Evolutionary conservation across 2,888 invertebrate genomes (phyloP), one percentile per base, ranked within the genome.

Genomic region (Drosophila robusta): DNA sequence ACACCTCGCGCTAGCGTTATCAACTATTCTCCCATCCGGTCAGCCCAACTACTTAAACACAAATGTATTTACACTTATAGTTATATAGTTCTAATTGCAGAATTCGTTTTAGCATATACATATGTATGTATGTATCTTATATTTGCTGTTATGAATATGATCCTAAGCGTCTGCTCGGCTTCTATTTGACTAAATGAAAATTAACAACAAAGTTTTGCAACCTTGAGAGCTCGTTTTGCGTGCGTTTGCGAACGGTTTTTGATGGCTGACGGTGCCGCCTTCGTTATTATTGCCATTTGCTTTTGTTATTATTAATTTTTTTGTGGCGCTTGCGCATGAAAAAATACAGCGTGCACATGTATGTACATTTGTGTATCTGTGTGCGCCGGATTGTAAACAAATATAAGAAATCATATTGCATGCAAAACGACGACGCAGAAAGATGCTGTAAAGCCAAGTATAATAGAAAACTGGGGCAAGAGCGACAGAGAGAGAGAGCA

Each of bases 311-410:
- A 51, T 66, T 66, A 70, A 58, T 70, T 42, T 34, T 66, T 71
- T 71, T 71, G 67, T 60, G 67, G 72, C 55, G 71, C 61, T 71
- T 67, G 71, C 67, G 71, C 72, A 66, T 70, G 56, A 70, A 56
- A 51, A 56, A 70, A 42, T 16, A 46, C n/a, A 45, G 11, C 4
- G 22, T n/a, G 7, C 16, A 8, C n/a, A 12, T 42, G 18, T 38
- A 34, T 18, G 34, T 32, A n/a, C 9, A 9, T 29, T 8, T 41
- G 22, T 49, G 24, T 50, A 16, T 42, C 14, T 38, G 39, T 51
- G 29, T 60, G 32, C 42, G 34, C 39, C 34, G 46, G 51, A 67
- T 47, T 67, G 67, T 68, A 71, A 72, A 72, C 73, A 72, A 71
- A 71, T 57, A 72, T 44, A 49, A 47, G 26, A 66, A 61, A 56